Evolutionary conservation across 2,797 vertebrate genomes (phyloP), one percentile per base, ranked within the genome.

Genomic region (Gobionotothen gibberifrons): DNA sequence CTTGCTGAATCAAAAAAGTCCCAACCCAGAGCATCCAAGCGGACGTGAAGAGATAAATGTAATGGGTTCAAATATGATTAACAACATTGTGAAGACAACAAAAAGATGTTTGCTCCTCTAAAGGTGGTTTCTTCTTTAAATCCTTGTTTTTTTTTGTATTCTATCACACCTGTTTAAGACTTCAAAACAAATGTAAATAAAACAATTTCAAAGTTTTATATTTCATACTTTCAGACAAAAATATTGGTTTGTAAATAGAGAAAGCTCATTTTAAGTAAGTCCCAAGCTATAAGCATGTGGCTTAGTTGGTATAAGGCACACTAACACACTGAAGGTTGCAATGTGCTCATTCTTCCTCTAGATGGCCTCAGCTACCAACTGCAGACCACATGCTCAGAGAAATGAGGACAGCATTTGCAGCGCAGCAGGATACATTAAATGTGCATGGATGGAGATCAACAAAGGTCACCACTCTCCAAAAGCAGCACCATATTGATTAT

Each of bases 311-410:
- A 36, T 36, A 9, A 36, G 32, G 0, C 1, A 12, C 1, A 16
- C 3, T 32, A 17, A 58, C 16, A 3, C 26, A 26, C 4, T 36
- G 17, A 51, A 70, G 26, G 64, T 3, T 87, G 84, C 69, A 80
- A 43, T 81, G 69, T 65, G 47, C 3, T 56, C 0, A 40, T 43
- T n/a, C 51, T 0, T 67, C 91, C 90, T 79, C 82, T 90, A 92
- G 93, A 83, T 88, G 93, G 87, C 61, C 29, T 72, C 16, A 85
- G 52, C 60, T 40, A 63, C 84, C 40, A 74, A 60, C 29, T 22
- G 8, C 57, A 86, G 39, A 57, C 0, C 16, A 54, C 8, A 55
- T n/a, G 3, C 3, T 29, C 5, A 17, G 10, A 6, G 9, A 47
- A 9, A 4, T 5, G 16, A 48, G 3, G 13, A 21, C 15, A 39